phyloP scores from a whole-genome alignment of 2,797 vertebrate genomes.

The Syngnathus rostellatus region DNA sequence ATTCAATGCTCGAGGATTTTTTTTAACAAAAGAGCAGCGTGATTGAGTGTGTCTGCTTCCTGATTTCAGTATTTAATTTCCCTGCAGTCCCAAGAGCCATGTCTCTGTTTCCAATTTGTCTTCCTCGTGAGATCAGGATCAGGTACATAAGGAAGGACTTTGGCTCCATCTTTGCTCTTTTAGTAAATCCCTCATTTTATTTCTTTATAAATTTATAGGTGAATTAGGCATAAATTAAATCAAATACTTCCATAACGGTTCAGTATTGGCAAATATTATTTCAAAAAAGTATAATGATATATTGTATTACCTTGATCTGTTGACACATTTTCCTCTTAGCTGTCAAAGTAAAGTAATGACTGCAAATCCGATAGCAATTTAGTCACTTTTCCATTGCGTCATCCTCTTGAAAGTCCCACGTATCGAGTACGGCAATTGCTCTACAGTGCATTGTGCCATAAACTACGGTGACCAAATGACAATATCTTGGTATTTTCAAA shows the following conservation, averaged over 20 bases:
- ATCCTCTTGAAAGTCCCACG: neutral
- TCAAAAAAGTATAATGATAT: too few species aligned
- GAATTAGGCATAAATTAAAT: conserved; percentile 27
- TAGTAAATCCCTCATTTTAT: conserved; percentile 12
- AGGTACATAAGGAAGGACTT: conserved; percentile 39
- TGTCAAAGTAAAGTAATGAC: neutral
- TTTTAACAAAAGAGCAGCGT: conserved; percentile 50
- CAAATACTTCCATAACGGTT: conserved; percentile 30
- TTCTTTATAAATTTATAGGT: conserved; percentile 23
- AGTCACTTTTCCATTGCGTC: neutral
- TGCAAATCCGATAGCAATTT: too few species aligned
- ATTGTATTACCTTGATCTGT: neutral
- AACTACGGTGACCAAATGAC: too few species aligned
- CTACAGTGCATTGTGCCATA: too few species aligned
- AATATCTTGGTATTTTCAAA: too few species aligned
- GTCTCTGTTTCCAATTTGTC: conserved; percentile 57
- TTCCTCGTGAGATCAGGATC: conserved; percentile 46
- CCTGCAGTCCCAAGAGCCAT: conserved; percentile 49
- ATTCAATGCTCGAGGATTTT: conserved; percentile 47
- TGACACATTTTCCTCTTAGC: neutral
- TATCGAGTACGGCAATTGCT: too few species aligned
- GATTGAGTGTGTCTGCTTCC: conserved; percentile 52
- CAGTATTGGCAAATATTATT: neutral
- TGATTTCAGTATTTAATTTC: conserved; percentile 63
- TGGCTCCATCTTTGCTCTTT: conserved; percentile 21